Evolutionary conservation across 2,113 vertebrate species (phyloP).

Genomic region (Myiagra hebetior): DNA sequence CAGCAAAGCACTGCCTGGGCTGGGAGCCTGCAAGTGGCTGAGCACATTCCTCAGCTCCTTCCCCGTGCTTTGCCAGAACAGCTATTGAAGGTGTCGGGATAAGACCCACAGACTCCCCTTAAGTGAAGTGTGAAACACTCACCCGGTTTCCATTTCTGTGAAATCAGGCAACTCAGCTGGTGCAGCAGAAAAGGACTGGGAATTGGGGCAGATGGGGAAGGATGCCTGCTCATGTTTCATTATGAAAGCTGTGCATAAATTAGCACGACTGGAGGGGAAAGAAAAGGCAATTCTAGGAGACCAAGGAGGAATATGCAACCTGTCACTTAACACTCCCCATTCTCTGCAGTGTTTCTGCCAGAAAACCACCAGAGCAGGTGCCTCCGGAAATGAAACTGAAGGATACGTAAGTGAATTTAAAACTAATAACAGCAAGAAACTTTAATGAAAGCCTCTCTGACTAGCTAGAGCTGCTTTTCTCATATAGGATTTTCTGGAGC

Average conservation of each 20-base stretch:
- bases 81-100: not conserved
- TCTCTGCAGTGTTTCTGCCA: not conserved
- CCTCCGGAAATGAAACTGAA: not conserved
- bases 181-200: not conserved
- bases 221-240: not conserved
- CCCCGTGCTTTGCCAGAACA: not conserved
- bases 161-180: not conserved
- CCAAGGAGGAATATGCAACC: not conserved
- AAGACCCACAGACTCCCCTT: not conserved
- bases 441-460: not conserved
- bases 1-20: not conserved
- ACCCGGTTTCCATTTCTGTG: not conserved
- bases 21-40: not conserved
- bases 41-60: not conserved
- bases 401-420: constrained; percentile 15
- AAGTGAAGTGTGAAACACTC: not conserved
- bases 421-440: constrained; percentile 20
- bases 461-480: not conserved
- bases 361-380: not conserved
- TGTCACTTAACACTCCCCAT: not conserved
- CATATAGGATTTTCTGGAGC: not conserved
- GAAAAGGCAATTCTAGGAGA: not conserved
- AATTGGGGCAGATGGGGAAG: not conserved
- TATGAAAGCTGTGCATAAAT: not conserved
- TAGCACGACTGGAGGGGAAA: not conserved